These are phyloP conservation scores for Allygus modestus DNA, from an alignment of 2,888 invertebrate species.

Conservation along the genomic window DNA sequence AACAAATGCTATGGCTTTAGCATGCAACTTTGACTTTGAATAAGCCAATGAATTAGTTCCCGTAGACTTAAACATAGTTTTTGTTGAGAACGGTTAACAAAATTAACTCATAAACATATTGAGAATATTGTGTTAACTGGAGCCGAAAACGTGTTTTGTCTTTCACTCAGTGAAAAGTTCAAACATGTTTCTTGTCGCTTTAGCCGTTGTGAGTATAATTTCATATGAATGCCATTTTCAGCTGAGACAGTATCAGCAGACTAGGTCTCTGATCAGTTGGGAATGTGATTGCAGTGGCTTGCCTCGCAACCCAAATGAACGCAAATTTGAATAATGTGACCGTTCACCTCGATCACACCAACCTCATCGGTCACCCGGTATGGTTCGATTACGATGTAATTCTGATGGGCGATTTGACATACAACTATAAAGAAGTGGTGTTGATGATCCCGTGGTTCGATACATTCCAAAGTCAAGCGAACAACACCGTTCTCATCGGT, in stretches of 20 bases:
- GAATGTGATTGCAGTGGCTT: constrained; percentile 75
- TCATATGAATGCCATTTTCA: neutral
- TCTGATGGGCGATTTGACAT: constrained; percentile 84
- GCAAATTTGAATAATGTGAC: constrained; percentile 76
- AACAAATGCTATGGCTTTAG: no score
- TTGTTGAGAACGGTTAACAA: no score
- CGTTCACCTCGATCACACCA: constrained; percentile 74
- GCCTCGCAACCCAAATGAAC: constrained; percentile 77
- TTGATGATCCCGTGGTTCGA: constrained; percentile 78
- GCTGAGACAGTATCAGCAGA: neutral
- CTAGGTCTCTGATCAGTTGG: neutral
- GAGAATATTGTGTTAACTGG: no score
- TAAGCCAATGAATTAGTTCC: no score
- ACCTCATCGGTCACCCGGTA: constrained; percentile 74
- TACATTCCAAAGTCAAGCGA: constrained; percentile 73
- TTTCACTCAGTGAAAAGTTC: no score
- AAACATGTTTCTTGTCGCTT: no score
- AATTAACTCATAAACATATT: no score
- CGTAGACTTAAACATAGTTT: no score
- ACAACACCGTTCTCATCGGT: constrained; percentile 76
- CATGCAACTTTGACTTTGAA: no score
- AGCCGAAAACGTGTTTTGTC: no score
- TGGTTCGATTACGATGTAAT: constrained; percentile 77
- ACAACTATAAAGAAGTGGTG: constrained; percentile 79
- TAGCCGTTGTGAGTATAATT: no score